Conservation (phyloP, 2,113 vertebrate genomes). For the Siniperca chuatsi region DNA sequence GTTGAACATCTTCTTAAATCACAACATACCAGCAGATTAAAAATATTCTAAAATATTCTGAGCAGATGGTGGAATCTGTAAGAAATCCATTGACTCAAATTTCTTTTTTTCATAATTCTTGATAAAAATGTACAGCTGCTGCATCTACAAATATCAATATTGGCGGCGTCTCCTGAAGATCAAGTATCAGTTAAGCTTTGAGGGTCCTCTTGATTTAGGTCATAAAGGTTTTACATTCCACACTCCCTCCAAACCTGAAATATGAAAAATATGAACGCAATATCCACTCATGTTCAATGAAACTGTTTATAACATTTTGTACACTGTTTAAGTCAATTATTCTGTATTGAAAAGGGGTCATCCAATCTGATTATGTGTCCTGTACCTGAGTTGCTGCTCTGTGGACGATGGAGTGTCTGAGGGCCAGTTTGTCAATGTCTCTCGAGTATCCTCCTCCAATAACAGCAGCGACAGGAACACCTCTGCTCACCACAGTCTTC, state of each 20-base stretch:
- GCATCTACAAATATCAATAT: background rate
- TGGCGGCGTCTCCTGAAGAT: background rate
- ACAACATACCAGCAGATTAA: background rate
- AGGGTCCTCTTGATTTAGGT: constrained; percentile 9
- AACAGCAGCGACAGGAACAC: constrained; percentile 71
- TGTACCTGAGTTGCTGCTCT: constrained; percentile 76
- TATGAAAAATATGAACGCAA: background rate
- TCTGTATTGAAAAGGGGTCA: background rate
- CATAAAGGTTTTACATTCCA: constrained; percentile 54
- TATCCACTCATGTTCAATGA: background rate
- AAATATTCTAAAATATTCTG: background rate
- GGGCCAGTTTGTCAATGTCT: constrained; percentile 69
- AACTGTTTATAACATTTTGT: background rate
- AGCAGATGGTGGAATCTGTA: background rate
- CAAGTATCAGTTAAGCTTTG: background rate
- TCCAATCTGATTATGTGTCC: background rate
- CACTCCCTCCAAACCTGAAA: constrained; percentile 77
- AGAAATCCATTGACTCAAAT: background rate
- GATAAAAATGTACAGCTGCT: too few relatives aligned
- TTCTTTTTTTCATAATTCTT: background rate
- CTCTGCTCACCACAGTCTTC: constrained; percentile 66
- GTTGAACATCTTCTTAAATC: background rate
- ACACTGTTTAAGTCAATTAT: background rate
- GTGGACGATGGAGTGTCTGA: constrained; percentile 79
- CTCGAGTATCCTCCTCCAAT: constrained; percentile 78